phyloP scores from a whole-genome alignment of 1,140 invertebrate species.

The Psix sp. region DNA sequence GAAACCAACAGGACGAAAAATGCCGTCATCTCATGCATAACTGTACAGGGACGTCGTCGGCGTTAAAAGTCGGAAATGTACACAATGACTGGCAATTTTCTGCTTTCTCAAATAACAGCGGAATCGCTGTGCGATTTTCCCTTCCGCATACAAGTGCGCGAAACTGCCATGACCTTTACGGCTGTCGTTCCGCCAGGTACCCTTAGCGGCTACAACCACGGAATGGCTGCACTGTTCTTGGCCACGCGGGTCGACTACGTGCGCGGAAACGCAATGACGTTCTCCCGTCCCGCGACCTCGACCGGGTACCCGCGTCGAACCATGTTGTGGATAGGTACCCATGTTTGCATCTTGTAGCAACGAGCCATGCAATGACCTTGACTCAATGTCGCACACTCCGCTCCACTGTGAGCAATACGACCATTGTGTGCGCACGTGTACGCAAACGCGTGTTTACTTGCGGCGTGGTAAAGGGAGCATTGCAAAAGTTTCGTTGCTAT shows the following conservation, averaged over 20 bases:
- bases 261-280: constrained; percentile 46
- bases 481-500: not conserved
- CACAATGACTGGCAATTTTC: constrained; percentile 48
- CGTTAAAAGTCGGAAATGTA: constrained; percentile 41
- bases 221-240: constrained; percentile 1
- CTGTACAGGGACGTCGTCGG: constrained; percentile 25
- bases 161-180: constrained; percentile 51
- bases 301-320: constrained; percentile 48
- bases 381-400: constrained; percentile 54
- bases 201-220: constrained; percentile 8
- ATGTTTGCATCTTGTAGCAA: constrained; percentile 53
- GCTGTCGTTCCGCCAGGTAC: constrained; percentile 37
- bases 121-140: constrained; percentile 38
- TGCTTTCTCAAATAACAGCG: constrained; percentile 41
- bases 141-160: constrained; percentile 49
- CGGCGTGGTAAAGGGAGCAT: not conserved
- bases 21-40: constrained; percentile 27
- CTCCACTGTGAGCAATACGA: constrained; percentile 30
- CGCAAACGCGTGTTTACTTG: constrained; percentile 36
- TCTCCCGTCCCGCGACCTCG: constrained; percentile 41
- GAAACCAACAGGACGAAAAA: constrained; percentile 34
- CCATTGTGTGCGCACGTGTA: constrained; percentile 44
- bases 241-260: constrained; percentile 30
- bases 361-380: constrained; percentile 52
- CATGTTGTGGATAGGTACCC: constrained; percentile 48